phyloP scores from a whole-genome alignment of 1,140 invertebrate genomes.

The Drosophila prosaltans region DNA sequence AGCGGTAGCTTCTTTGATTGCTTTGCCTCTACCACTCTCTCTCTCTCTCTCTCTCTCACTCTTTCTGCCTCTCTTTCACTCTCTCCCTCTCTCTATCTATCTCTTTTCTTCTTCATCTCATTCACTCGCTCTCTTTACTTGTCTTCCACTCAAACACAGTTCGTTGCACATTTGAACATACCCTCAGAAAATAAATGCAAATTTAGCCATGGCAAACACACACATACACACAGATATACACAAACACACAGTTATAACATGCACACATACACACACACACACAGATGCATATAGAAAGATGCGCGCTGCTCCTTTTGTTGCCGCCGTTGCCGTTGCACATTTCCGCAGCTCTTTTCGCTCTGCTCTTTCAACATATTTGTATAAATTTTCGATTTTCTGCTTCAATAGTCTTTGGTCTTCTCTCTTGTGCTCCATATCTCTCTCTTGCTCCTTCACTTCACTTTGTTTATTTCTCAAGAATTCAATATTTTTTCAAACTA shows the following conservation, averaged over 20 bases:
- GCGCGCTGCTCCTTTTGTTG: slow-evolving; percentile 69
- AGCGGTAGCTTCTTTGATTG: slow-evolving; percentile 71
- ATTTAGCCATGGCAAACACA: slow-evolving; percentile 71
- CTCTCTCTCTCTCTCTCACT: neutral
- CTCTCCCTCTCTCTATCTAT: neutral
- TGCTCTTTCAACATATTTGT: slow-evolving; percentile 74
- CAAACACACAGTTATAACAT: slow-evolving; percentile 1
- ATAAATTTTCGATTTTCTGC: slow-evolving; percentile 80
- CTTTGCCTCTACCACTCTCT: slow-evolving; percentile 22
- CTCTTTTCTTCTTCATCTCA: neutral
- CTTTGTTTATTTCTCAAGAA: slow-evolving; percentile 78
- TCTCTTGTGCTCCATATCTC: slow-evolving; percentile 4
- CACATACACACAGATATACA: slow-evolving; percentile 26
- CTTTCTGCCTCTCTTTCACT: neutral
- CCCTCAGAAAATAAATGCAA: slow-evolving; percentile 78
- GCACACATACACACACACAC: slow-evolving; percentile 13
- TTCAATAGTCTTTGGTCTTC: slow-evolving; percentile 61
- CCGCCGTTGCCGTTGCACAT: slow-evolving; percentile 67
- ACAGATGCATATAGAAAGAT: slow-evolving; percentile 41
- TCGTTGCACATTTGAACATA: slow-evolving; percentile 80
- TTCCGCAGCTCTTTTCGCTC: slow-evolving; percentile 47
- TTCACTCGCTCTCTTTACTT: slow-evolving; percentile 18
- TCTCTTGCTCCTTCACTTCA: slow-evolving; percentile 53
- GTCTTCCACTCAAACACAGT: slow-evolving; percentile 74
- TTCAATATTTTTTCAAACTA: slow-evolving; percentile 75